phyloP scores from a whole-genome alignment of 2,113 vertebrate species.

The Chinchilla lanigera region DNA sequence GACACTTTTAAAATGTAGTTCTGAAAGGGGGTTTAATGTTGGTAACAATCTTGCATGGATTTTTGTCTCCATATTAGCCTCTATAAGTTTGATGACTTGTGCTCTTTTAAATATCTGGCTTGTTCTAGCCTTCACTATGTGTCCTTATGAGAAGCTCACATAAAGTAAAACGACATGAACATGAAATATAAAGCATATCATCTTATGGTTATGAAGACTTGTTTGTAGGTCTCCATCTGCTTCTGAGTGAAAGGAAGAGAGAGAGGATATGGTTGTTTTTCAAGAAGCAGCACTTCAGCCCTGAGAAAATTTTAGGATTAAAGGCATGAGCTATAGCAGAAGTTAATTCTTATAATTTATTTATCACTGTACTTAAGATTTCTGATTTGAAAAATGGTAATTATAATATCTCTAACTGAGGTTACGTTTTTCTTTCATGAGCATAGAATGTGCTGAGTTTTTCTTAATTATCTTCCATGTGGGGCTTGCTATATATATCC shows the following conservation, averaged over 20 bases:
- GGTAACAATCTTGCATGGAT: background rate
- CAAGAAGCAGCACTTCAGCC: background rate
- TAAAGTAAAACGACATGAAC: background rate
- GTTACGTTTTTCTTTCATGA: background rate
- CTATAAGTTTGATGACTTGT: rapidly evolving
- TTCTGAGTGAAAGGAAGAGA: background rate
- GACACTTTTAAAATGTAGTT: background rate
- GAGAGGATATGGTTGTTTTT: background rate
- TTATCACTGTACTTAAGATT: background rate
- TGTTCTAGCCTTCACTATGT: background rate
- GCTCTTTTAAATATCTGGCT: background rate
- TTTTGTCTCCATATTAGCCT: background rate
- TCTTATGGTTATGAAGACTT: background rate
- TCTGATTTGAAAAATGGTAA: background rate
- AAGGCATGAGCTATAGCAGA: background rate
- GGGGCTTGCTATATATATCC: background rate
- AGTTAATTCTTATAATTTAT: background rate
- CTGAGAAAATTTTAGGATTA: background rate
- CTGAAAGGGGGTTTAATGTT: background rate
- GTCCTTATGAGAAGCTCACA: background rate
- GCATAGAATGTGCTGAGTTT: background rate
- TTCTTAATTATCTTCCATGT: background rate
- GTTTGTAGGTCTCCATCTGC: background rate
- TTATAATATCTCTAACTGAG: background rate
- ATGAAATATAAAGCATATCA: background rate